These are phyloP conservation scores for Rhodeus uyekii DNA, from an alignment of 2,797 vertebrate genomes.

Conservation along the genomic window DNA sequence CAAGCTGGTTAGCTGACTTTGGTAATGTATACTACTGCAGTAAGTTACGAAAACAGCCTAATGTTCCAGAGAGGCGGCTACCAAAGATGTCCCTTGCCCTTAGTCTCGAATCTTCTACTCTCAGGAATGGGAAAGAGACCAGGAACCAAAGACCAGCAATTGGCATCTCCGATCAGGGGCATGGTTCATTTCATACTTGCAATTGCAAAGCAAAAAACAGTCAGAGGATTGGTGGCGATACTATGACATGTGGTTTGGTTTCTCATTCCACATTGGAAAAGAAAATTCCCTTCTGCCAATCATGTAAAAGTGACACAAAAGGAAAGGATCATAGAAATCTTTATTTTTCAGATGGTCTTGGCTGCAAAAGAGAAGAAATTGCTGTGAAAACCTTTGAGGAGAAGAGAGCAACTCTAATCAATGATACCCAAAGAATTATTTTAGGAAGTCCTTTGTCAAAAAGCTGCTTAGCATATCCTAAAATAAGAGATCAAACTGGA, in stretches of 20 bases:
- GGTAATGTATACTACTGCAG: conserved; percentile 61
- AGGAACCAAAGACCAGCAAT: conserved; percentile 33
- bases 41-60: conserved; percentile 62
- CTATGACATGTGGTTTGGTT: conserved; percentile 56
- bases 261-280: conserved; percentile 53
- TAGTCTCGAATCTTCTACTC: not conserved
- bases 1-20: conserved; percentile 72
- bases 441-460: conserved; percentile 59
- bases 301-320: conserved; percentile 62
- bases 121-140: conserved; percentile 53
- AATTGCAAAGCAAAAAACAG: conserved; percentile 50
- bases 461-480: conserved; percentile 48
- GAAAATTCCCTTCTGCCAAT: conserved; percentile 57
- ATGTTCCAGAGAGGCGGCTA: conserved; percentile 42
- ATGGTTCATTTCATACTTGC: conserved; percentile 46
- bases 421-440: conserved; percentile 40
- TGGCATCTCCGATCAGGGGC: conserved; percentile 65
- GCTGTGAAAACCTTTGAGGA: conserved; percentile 66
- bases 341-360: conserved; percentile 16
- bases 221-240: conserved; percentile 25
- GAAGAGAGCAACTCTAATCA: conserved; percentile 39
- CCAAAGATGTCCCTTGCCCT: not conserved
- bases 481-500: conserved; percentile 64
- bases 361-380: not conserved
- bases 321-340: conserved; percentile 47